Base-by-base conservation (phyloP, 1,140 invertebrate genomes). In the Apocrypta bakeri region DNA sequence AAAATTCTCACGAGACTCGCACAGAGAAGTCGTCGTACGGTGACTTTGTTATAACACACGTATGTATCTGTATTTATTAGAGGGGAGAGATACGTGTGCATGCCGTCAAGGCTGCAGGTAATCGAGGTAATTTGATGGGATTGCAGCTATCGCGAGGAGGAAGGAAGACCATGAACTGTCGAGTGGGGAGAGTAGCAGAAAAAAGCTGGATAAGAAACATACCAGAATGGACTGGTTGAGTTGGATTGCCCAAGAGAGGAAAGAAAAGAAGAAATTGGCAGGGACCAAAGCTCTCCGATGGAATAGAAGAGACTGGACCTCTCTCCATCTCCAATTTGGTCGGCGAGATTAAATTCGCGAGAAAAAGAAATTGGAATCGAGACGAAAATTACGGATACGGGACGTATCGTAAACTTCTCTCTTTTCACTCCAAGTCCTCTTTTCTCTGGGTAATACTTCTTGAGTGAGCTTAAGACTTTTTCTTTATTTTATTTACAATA, bases 51-150 rank as follows among this genome's bases (percentile, higher is more conserved):
- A 24, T 2, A 66, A 25, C 9, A 37, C 9, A 9, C 33, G 33
- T 37, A 37, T 37, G 9, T 9, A 37, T 66, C 21, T n/a, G 27
- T 29, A 25, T 66, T 25, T 66, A 66, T 66, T 66, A 66, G 63
- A 29, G 68, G 68, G 37, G 33, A 31, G 63, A 48, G 85, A 88
- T 87, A 87, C 87, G 84, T 86, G 87, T 87, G 85, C 85, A 84
- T 82, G 85, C 85, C 85, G 86, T 85, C 88, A 88, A 87, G 86
- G 87, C 86, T 87, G 82, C 85, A 83, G 86, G 85, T 88, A 89
- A 88, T 89, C 86, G 86, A 87, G 84, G 84, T 87, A 89, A 88
- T 88, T 88, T 89, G 85, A 88, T 88, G 87, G 87, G 87, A 87
- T 87, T 86, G 86, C 85, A 85, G 82, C 86, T 86, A 88, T 88